Conservation (phyloP, 2,797 vertebrate genomes). For the Sciaenops ocellatus region DNA sequence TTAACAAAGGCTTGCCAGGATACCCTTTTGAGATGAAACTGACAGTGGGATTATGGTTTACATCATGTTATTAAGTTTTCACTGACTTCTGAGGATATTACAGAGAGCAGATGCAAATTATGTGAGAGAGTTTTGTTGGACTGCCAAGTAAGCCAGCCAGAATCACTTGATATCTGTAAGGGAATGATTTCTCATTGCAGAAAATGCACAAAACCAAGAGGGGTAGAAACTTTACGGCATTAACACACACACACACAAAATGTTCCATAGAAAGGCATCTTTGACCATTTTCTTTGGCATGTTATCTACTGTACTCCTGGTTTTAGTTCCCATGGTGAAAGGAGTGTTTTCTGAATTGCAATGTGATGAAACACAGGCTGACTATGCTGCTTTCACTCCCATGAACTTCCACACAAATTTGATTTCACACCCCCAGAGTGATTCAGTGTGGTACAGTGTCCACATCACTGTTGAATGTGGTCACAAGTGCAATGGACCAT, state of each 20-base stretch:
- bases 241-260: slow-evolving; percentile 19
- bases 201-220: slow-evolving; percentile 26
- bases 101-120: slow-evolving; percentile 27
- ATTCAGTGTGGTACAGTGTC: slow-evolving; percentile 51
- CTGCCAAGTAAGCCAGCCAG: slow-evolving; percentile 48
- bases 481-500: slow-evolving; percentile 20
- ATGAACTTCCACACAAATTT: slow-evolving; percentile 59
- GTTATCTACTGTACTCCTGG: slow-evolving; percentile 38
- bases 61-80: slow-evolving; percentile 57
- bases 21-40: slow-evolving; percentile 36
- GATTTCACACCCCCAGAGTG: slow-evolving; percentile 69
- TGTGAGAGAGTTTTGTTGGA: slow-evolving; percentile 32
- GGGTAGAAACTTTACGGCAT: slow-evolving; percentile 15
- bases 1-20: slow-evolving; percentile 22
- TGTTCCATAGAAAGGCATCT: neutral
- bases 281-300: slow-evolving; percentile 33
- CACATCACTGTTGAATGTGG: slow-evolving; percentile 31
- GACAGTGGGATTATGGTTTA: slow-evolving; percentile 45
- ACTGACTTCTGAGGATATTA: slow-evolving; percentile 41
- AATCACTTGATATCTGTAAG: slow-evolving; percentile 44
- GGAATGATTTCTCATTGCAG: slow-evolving; percentile 38
- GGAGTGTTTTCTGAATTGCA: slow-evolving; percentile 57
- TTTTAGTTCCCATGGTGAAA: slow-evolving; percentile 40
- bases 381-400: slow-evolving; percentile 37
- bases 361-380: slow-evolving; percentile 62